Percentiles rank a stretch among this genome's conserved stretches.
These are phyloP conservation scores for Novumbra hubbsi DNA, from an alignment of 2,797 vertebrate genomes.

Conservation along the genomic window DNA sequence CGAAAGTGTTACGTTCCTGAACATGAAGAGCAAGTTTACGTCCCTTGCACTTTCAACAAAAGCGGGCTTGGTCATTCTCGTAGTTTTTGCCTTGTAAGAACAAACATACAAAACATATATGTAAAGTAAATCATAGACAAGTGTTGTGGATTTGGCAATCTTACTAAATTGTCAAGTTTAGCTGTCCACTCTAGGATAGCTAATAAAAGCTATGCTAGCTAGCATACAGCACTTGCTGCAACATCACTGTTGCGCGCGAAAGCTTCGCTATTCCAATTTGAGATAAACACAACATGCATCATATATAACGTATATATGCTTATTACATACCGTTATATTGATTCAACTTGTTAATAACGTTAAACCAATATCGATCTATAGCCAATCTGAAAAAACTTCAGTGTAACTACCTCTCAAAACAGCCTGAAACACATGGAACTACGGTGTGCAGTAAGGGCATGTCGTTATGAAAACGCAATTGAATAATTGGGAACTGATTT, in stretches of 20 bases:
- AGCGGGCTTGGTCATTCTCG: neutral
- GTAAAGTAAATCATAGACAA: neutral
- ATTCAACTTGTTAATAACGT: neutral
- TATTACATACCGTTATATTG: neutral
- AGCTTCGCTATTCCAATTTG: neutral
- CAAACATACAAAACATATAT: neutral
- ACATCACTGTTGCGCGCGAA: neutral
- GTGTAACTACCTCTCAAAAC: constrained; percentile 42
- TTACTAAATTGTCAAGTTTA: neutral
- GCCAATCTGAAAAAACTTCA: neutral
- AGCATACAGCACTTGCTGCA: no score
- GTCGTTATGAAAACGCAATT: constrained; percentile 5
- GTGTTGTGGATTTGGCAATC: neutral
- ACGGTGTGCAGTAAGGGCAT: constrained; percentile 48
- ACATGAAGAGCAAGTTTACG: no score
- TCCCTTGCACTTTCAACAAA: neutral
- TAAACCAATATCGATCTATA: neutral
- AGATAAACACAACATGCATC: neutral
- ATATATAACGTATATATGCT: neutral
- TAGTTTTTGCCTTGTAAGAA: neutral
- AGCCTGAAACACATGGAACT: constrained; percentile 15
- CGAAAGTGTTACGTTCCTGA: neutral
- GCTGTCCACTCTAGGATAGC: neutral
- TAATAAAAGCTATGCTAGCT: neutral
- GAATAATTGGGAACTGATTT: neutral